Conservation (phyloP, 2,113 vertebrate genomes). For the Orientallactaga bullata region DNA sequence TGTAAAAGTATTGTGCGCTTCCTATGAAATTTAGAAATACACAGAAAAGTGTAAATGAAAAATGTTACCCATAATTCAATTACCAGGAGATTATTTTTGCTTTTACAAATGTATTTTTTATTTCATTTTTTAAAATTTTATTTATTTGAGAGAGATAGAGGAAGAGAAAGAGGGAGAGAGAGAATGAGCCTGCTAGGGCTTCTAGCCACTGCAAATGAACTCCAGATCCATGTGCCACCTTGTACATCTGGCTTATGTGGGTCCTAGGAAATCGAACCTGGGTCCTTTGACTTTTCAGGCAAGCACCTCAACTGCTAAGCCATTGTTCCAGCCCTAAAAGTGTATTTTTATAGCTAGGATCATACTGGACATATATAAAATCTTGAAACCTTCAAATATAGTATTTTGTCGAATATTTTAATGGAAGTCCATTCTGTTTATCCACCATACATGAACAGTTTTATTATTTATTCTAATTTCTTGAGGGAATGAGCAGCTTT, state of each 20-base stretch:
- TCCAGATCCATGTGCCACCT: too few relatives aligned
- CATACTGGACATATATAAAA: not conserved
- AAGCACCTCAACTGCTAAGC: too few relatives aligned
- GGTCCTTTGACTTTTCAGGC: too few relatives aligned
- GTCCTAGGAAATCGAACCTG: too few relatives aligned
- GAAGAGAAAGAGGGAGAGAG: too few relatives aligned
- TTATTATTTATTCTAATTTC: not conserved
- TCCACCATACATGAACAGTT: not conserved
- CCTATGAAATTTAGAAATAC: not conserved
- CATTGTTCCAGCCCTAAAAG: not conserved
- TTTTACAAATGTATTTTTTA: not conserved
- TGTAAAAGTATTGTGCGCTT: not conserved
- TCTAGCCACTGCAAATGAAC: too few relatives aligned
- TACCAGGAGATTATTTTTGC: not conserved
- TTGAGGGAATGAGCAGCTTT: not conserved
- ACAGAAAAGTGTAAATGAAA: not conserved
- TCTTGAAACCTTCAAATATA: not conserved
- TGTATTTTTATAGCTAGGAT: not conserved
- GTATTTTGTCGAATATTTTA: slow-evolving; percentile 31
- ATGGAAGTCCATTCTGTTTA: not conserved
- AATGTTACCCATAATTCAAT: not conserved
- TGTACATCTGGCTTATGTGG: too few relatives aligned
- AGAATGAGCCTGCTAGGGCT: too few relatives aligned
- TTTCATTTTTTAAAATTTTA: not conserved
- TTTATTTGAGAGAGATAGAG: not conserved